A percentile compares a stretch with the other conserved stretches of the same genome.
Evolutionary conservation across 2,888 invertebrate genomes (phyloP).

Genomic region (Orthosia incerta): DNA sequence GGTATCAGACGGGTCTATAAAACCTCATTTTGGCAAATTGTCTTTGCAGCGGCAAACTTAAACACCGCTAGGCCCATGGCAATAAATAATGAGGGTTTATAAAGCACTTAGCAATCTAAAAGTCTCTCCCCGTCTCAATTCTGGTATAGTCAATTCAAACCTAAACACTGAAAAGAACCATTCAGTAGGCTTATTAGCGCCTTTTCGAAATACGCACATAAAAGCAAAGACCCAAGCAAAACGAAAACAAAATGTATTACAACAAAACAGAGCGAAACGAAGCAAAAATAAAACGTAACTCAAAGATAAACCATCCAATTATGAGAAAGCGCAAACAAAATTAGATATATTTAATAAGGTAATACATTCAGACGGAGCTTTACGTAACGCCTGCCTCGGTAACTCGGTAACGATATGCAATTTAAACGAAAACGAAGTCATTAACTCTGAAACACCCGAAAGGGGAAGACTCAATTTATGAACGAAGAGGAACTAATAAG

Average conservation of each 20-base stretch:
- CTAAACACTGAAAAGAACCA: slow-evolving; percentile 14
- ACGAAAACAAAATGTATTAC: slow-evolving; percentile 48
- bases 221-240: slow-evolving; percentile 29
- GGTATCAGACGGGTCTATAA: too few species aligned
- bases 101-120: slow-evolving; percentile 4
- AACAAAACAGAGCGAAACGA: slow-evolving; percentile 40
- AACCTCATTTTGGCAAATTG: too few species aligned
- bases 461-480: slow-evolving; percentile 61
- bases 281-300: slow-evolving; percentile 49
- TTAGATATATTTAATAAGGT: slow-evolving; percentile 64
- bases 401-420: slow-evolving; percentile 69
- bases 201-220: slow-evolving; percentile 22
- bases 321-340: slow-evolving; percentile 54
- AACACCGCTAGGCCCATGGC: neutral
- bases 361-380: slow-evolving; percentile 60
- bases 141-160: slow-evolving; percentile 29
- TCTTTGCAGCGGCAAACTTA: too few species aligned
- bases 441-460: slow-evolving; percentile 63
- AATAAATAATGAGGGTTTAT: slow-evolving; percentile 16
- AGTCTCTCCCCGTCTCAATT: neutral
- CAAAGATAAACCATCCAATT: slow-evolving; percentile 60
- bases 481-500: slow-evolving; percentile 42
- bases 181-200: slow-evolving; percentile 31
- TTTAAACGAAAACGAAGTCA: slow-evolving; percentile 73
- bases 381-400: slow-evolving; percentile 59